Conservation (phyloP, 2,797 vertebrate genomes). For the Gambelia wislizenii region DNA sequence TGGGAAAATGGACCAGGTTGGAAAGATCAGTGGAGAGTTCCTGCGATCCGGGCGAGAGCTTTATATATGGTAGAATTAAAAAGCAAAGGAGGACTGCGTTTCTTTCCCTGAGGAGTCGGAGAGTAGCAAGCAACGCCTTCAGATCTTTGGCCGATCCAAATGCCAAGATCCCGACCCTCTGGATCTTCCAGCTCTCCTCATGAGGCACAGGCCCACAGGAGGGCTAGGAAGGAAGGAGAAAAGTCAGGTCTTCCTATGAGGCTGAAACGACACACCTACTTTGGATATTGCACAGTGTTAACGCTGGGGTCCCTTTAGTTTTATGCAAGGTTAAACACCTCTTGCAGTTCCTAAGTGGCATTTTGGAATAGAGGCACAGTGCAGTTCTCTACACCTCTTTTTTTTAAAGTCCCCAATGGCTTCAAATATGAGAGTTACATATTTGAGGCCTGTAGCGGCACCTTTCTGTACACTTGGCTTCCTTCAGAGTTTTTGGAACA, state of each 20-base stretch:
- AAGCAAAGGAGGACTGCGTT: no score
- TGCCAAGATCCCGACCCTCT: no score
- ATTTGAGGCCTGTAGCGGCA: no score
- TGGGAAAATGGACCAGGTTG: background rate
- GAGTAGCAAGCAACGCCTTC: background rate
- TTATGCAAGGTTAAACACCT: background rate
- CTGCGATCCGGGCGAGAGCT: background rate
- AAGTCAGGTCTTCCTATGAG: background rate
- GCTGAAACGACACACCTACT: background rate
- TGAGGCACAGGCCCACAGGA: no score
- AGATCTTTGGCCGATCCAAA: no score
- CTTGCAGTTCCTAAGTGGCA: background rate
- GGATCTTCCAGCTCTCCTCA: no score
- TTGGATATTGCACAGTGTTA: background rate
- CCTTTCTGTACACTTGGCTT: background rate
- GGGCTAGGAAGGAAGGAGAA: no score
- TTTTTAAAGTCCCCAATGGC: background rate
- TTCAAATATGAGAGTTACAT: background rate
- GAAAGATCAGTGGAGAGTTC: background rate
- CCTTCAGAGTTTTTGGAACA: background rate
- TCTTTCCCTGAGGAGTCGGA: background rate
- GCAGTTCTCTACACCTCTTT: background rate
- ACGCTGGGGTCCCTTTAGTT: background rate
- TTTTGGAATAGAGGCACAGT: background rate
- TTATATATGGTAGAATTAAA: background rate